Conservation (phyloP, 2,888 invertebrate species). For the Drosophila rellima region DNA sequence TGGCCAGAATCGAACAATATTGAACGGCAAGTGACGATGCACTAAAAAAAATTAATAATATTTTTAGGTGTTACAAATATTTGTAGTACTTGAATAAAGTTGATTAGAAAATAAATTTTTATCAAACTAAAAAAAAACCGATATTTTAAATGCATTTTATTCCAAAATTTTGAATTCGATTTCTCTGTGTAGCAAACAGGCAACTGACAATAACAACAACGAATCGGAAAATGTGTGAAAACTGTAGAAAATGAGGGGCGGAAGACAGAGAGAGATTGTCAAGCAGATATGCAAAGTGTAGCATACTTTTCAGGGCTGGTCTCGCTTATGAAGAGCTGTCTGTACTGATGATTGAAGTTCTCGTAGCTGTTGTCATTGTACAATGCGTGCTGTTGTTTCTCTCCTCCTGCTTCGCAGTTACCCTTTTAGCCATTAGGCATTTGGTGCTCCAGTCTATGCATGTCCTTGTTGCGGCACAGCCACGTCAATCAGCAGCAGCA, state of each 20-base stretch:
- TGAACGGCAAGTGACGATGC: slow-evolving; percentile 25
- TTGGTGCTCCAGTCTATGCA: slow-evolving; percentile 52
- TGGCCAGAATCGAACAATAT: slow-evolving; percentile 13
- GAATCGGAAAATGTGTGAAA: slow-evolving; percentile 46
- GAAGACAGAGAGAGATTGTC: not conserved
- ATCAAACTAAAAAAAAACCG: not conserved
- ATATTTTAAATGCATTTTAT: not conserved
- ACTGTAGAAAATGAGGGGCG: slow-evolving; percentile 17
- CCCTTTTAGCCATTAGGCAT: slow-evolving; percentile 54
- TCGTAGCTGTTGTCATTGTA: slow-evolving; percentile 43
- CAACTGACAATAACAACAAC: slow-evolving; percentile 16
- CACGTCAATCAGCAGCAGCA: slow-evolving; percentile 50
- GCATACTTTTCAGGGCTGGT: slow-evolving; percentile 48
- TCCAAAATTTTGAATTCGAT: not conserved
- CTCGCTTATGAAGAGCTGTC: slow-evolving; percentile 47
- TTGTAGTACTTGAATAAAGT: no score
- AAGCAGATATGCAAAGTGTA: slow-evolving; percentile 35
- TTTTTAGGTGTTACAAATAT: no score
- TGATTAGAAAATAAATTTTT: no score
- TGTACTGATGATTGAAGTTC: slow-evolving; percentile 67
- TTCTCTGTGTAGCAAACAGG: slow-evolving; percentile 3
- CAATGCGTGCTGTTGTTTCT: slow-evolving; percentile 30
- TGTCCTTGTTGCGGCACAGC: slow-evolving; percentile 49
- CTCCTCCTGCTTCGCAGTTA: not conserved
- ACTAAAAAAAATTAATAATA: not conserved